Evolutionary conservation across 2,888 invertebrate species (phyloP), one percentile per base, ranked within the genome.

Genomic region (Lasioglossum zephyrum): DNA sequence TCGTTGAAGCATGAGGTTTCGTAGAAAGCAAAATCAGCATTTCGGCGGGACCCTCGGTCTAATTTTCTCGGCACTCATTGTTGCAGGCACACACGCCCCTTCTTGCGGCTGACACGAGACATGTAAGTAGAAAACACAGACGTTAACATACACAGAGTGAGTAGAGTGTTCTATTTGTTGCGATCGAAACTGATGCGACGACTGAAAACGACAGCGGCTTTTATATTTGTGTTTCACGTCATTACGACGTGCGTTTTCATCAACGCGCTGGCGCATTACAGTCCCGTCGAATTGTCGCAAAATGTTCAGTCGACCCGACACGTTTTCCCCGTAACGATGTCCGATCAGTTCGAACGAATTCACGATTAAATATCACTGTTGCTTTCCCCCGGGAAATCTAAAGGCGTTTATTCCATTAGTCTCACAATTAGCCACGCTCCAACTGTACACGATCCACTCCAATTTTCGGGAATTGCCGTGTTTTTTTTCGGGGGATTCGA

Each of bases 81-180:
- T 96, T 96, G 90, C 97, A 97, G 96, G 97, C 97, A 89, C 97
- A 97, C 95, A 96, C 97, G 82, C 97, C 97, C 81, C 96, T 97
- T 86, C 96, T 96, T 92, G 96, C 96, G 88, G 96, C 96, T 88
- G 96, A 96, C 92, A 95, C 95, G 91, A 96, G 96, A 95, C 96
- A 96, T 92, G 96, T 96, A 95, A 96, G 96, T 96, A 93, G 87
- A 82, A 79, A 74, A 78, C 82, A 49, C 63, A 63, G 44, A 73
- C 63, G 79, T 66, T 41, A 49, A 66, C 63, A 47, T 36, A 36
- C 8, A 8, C 16, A 47, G 47, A 47, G 2, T 5, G 13, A 4
- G 13, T 9, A 41, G n/a, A 8, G 26, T 53, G 57, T n/a, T 1
- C 41, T 13, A 47, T 80, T 31, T 63, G 53, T 49, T 26, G 60